Percentiles rank a stretch among this genome's conserved stretches.
These are phyloP conservation scores for Acanthochromis polyacanthus DNA, from an alignment of 2,113 vertebrate species.

Conservation along the genomic window DNA sequence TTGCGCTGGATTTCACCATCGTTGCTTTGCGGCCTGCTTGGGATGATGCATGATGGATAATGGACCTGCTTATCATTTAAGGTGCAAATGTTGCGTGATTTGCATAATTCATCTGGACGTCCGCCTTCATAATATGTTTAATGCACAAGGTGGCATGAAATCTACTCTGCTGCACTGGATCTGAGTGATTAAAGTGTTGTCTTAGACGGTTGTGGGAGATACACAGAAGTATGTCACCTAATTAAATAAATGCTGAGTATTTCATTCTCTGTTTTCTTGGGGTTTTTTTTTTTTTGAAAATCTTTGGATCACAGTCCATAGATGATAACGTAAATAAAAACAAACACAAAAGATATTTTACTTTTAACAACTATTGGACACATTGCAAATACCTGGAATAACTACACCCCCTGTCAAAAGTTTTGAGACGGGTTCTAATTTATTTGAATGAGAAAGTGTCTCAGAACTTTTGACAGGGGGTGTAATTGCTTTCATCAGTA, in stretches of 20 bases:
- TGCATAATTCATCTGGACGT: constrained; percentile 47
- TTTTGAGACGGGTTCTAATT: no score
- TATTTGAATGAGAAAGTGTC: no score
- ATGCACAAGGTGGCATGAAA: not conserved
- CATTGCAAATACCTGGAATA: no score
- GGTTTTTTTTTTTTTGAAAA: not conserved
- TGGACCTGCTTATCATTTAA: constrained; percentile 26
- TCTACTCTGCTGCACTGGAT: not conserved
- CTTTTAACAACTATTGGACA: no score
- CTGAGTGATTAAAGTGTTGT: constrained; percentile 7
- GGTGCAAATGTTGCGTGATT: constrained; percentile 30
- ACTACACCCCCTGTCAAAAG: no score
- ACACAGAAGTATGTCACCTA: not conserved
- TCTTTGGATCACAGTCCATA: not conserved
- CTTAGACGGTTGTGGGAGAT: not conserved
- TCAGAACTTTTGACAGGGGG: no score
- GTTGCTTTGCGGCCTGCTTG: constrained; percentile 6
- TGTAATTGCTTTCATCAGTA: no score
- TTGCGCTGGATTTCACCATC: constrained; percentile 32
- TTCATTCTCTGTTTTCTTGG: not conserved
- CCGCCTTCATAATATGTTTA: constrained; percentile 28
- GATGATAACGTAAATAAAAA: not conserved
- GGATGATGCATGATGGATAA: constrained; percentile 49
- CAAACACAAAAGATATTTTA: no score
- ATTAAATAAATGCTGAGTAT: not conserved